phyloP scores from a whole-genome alignment of 1,140 invertebrate genomes.

The Doryteuthis pealeii region DNA sequence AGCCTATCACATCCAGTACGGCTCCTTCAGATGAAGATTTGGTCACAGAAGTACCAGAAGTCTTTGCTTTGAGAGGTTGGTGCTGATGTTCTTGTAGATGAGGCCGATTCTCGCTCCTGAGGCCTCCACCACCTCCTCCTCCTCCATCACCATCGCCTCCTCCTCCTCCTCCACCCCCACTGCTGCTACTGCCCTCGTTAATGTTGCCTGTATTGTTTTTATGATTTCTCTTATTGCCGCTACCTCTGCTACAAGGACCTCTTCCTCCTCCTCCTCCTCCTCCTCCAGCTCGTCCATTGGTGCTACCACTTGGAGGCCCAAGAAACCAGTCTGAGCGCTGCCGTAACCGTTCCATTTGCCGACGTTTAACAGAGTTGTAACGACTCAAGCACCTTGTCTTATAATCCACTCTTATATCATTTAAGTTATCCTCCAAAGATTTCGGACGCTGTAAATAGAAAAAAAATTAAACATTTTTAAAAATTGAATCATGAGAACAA shows the following conservation, averaged over 20 bases:
- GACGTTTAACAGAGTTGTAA: slow-evolving; percentile 55
- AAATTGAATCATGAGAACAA: too few species aligned
- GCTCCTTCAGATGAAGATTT: slow-evolving; percentile 53
- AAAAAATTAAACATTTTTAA: slow-evolving; percentile 7
- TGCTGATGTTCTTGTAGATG: slow-evolving; percentile 12
- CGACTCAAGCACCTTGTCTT: slow-evolving; percentile 35
- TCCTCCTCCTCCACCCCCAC: neutral
- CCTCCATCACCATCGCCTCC: slow-evolving; percentile 15
- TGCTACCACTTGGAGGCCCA: slow-evolving; percentile 29
- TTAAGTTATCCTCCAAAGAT: slow-evolving; percentile 52
- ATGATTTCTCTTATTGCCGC: slow-evolving; percentile 26
- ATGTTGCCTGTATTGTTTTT: slow-evolving; percentile 23
- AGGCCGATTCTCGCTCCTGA: slow-evolving; percentile 13
- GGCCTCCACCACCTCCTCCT: neutral
- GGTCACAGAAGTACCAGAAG: slow-evolving; percentile 49
- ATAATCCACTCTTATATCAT: slow-evolving; percentile 30
- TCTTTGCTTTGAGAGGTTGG: slow-evolving; percentile 34
- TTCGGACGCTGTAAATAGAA: slow-evolving; percentile 49
- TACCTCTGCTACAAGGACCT: neutral
- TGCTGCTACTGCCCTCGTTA: slow-evolving; percentile 15
- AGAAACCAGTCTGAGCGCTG: slow-evolving; percentile 57
- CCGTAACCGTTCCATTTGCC: slow-evolving; percentile 51
- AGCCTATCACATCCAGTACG: slow-evolving; percentile 44
- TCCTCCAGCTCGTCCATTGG: neutral
- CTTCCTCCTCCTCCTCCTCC: too few species aligned